Evolutionary conservation across 2,888 invertebrate genomes (phyloP).

Genomic region (Zootermopsis nevadensis): DNA sequence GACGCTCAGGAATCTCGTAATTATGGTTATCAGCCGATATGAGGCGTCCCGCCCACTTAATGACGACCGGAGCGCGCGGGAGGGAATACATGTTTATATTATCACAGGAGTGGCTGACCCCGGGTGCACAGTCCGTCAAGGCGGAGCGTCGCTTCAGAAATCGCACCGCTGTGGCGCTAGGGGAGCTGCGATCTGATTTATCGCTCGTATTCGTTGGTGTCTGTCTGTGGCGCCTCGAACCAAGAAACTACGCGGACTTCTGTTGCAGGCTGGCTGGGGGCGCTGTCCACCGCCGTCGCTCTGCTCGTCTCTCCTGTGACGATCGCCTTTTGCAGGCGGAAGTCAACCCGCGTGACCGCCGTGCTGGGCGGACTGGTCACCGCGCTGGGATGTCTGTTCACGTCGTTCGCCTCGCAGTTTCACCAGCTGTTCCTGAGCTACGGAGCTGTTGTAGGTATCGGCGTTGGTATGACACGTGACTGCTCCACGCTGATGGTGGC

Average conservation of each 20-base stretch:
- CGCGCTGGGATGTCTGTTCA: constrained; percentile 88
- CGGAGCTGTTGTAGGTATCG: constrained; percentile 76
- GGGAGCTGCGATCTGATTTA: too few relatives aligned
- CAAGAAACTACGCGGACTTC: background rate
- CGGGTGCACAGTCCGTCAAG: background rate
- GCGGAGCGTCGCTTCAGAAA: background rate
- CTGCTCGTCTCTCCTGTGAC: constrained; percentile 85
- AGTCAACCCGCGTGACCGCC: constrained; percentile 88
- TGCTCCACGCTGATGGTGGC: constrained; percentile 91
- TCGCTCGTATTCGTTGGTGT: too few relatives aligned
- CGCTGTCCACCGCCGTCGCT: constrained; percentile 81
- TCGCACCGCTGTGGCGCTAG: too few relatives aligned
- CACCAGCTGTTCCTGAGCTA: constrained; percentile 92
- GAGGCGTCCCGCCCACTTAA: constrained; percentile 10
- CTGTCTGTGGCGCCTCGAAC: too few relatives aligned
- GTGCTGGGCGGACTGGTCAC: constrained; percentile 89
- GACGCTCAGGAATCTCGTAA: constrained; percentile 13
- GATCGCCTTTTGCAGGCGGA: constrained; percentile 85
- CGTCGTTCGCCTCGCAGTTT: constrained; percentile 89
- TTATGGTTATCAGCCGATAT: background rate
- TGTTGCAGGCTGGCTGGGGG: constrained; percentile 86
- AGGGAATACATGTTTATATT: constrained; percentile 16
- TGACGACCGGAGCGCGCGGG: background rate
- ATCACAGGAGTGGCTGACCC: constrained; percentile 1
- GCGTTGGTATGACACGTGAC: constrained; percentile 86